phyloP scores from a whole-genome alignment of 2,113 vertebrate genomes.

The Ictidomys tridecemlineatus region DNA sequence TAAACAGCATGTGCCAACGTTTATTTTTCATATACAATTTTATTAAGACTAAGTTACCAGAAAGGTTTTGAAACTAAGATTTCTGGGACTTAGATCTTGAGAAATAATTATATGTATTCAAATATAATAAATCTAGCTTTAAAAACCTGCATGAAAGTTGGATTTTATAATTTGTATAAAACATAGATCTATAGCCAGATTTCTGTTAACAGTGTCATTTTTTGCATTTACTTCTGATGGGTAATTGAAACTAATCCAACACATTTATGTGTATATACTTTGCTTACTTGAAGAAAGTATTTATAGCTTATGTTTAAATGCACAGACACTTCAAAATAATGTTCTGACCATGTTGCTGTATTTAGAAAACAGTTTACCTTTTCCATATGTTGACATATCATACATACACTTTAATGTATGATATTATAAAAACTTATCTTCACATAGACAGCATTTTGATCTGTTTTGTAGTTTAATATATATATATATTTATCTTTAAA shows the following conservation, averaged over 20 bases:
- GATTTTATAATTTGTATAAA: slow-evolving; percentile 18
- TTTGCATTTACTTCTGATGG: background rate
- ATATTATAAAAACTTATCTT: background rate
- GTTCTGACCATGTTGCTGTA: background rate
- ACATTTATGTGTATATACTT: background rate
- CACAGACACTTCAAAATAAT: background rate
- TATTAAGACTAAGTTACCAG: background rate
- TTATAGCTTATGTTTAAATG: background rate
- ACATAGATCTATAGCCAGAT: background rate
- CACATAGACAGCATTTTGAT: background rate
- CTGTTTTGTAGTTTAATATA: background rate
- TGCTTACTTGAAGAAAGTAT: background rate
- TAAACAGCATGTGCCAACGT: background rate
- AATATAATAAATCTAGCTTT: background rate
- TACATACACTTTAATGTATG: background rate
- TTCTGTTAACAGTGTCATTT: background rate
- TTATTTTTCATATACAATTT: background rate
- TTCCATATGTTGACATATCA: background rate
- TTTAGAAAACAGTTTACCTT: slow-evolving; percentile 23
- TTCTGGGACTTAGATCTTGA: background rate
- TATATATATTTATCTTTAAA: background rate
- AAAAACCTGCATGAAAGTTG: background rate
- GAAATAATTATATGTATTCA: background rate
- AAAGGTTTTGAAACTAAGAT: background rate
- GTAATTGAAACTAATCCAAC: background rate